A percentile compares a stretch with the other conserved stretches of the same genome.
Evolutionary conservation across 64 coral and sea anemone genomes (phyloP).

Genomic region (Montipora capricornis): DNA sequence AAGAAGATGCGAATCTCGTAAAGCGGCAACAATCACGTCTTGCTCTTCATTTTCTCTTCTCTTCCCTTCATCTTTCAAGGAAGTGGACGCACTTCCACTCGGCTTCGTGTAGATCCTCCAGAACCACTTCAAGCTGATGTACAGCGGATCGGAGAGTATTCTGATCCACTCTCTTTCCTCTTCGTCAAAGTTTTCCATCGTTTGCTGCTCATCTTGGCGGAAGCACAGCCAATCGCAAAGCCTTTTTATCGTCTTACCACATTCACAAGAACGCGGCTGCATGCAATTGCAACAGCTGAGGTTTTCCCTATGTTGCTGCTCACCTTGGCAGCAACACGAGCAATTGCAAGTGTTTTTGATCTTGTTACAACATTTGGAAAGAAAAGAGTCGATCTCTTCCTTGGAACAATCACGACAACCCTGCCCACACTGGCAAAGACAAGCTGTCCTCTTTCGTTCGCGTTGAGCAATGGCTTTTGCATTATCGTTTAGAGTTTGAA

Average conservation of each 20-base stretch:
- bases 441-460: not conserved
- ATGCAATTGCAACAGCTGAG: too few species aligned
- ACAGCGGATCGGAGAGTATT: constrained; percentile 32
- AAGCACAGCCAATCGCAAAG: not conserved
- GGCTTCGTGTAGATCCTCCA: not conserved
- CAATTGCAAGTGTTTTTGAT: too few species aligned
- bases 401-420: too few species aligned
- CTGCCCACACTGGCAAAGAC: too few species aligned
- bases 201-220: not conserved
- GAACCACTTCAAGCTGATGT: constrained; percentile 19
- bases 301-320: too few species aligned
- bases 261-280: too few species aligned
- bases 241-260: not conserved
- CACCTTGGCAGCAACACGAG: too few species aligned
- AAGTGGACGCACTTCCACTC: not conserved
- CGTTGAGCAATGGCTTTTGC: not conserved
- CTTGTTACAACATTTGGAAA: too few species aligned
- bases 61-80: too few species aligned
- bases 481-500: not conserved
- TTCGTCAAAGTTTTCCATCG: not conserved
- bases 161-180: constrained; percentile 6
- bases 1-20: constrained; percentile 17
- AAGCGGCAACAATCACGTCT: not conserved
- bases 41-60: not conserved
- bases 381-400: too few species aligned